Conservation (phyloP, 2,113 vertebrate genomes). For the Hirundichthys speculiger region DNA sequence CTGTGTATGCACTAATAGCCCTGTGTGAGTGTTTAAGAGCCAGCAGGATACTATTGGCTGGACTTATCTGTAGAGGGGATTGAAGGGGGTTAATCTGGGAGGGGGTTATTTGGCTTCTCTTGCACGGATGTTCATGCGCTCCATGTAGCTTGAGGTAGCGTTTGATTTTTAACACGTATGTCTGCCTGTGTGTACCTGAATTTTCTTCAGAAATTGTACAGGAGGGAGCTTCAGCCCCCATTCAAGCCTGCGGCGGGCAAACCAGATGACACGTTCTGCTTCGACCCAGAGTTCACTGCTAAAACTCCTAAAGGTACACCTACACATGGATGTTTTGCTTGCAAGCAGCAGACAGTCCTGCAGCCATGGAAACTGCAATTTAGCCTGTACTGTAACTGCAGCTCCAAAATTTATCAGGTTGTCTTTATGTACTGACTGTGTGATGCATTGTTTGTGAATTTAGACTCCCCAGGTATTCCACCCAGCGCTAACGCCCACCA, state of each 20-base stretch:
- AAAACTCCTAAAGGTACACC: slow-evolving; percentile 96
- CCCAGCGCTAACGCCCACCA: slow-evolving; percentile 97
- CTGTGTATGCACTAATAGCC: slow-evolving; percentile 74
- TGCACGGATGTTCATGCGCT: slow-evolving; percentile 43
- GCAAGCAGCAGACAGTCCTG: slow-evolving; percentile 33
- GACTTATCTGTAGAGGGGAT: slow-evolving; percentile 27
- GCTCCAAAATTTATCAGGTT: slow-evolving; percentile 37
- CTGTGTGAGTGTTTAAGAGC: slow-evolving; percentile 74
- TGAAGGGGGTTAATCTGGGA: slow-evolving; percentile 66
- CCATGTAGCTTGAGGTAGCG: slow-evolving; percentile 5
- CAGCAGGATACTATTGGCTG: slow-evolving; percentile 69
- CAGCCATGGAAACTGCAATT: slow-evolving; percentile 56
- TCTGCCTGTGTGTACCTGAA: neutral
- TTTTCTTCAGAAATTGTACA: slow-evolving; percentile 88
- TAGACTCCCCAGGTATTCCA: slow-evolving; percentile 97
- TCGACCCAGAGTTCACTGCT: slow-evolving; percentile 98
- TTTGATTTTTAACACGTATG: slow-evolving; percentile 36
- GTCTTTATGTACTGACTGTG: slow-evolving; percentile 24
- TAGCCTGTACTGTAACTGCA: slow-evolving; percentile 10
- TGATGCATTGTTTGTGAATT: slow-evolving; percentile 43
- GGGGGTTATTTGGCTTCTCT: slow-evolving; percentile 48
- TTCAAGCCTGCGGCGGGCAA: slow-evolving; percentile 97
- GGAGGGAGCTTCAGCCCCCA: slow-evolving; percentile 93
- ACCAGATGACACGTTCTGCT: slow-evolving; percentile 97
- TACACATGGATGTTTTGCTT: slow-evolving; percentile 4